Conservation (phyloP, 1,140 invertebrate species). For the Saccostrea echinata region DNA sequence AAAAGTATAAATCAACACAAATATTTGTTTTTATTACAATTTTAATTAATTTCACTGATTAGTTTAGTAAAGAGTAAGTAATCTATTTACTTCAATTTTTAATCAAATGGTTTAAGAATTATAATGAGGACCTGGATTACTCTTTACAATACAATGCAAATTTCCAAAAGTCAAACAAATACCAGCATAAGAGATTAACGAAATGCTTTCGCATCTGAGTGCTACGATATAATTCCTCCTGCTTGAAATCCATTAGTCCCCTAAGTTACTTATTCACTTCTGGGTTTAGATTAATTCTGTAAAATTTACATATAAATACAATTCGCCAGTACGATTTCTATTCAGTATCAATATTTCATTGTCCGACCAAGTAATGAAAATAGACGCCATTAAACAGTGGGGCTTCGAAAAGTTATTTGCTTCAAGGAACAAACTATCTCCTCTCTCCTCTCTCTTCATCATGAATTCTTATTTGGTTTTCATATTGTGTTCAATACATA, state of each 20-base stretch:
- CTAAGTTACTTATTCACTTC: background rate
- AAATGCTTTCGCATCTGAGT: background rate
- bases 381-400: background rate
- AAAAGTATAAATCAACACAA: no score
- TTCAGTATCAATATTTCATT: conserved; percentile 19
- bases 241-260: background rate
- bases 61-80: no score
- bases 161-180: background rate
- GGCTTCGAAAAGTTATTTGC: background rate
- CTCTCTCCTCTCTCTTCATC: no score
- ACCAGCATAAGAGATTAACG: no score
- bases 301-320: conserved; percentile 31
- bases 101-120: no score
- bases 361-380: conserved; percentile 9
- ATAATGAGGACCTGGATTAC: no score
- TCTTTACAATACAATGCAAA: background rate
- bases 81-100: no score
- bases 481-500: no score
- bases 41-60: no score
- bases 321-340: background rate
- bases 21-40: no score
- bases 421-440: background rate
- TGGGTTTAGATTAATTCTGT: background rate
- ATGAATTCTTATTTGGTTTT: no score
- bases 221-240: background rate